phyloP scores from a whole-genome alignment of 1,140 invertebrate genomes.

The Heliothis virescens region DNA sequence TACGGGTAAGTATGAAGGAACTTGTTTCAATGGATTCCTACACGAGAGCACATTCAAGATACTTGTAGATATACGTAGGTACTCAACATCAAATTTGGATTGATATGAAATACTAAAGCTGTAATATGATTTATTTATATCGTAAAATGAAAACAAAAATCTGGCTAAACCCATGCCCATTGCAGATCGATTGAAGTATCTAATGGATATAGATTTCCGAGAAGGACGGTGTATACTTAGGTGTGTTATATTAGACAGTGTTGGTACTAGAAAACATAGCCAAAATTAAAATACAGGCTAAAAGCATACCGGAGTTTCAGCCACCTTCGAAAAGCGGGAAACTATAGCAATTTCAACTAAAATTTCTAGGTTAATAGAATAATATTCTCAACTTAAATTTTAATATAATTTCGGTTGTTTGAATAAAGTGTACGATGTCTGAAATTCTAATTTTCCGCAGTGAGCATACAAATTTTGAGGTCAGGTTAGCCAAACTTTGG shows the following conservation, averaged over 20 bases:
- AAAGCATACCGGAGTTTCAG: background rate
- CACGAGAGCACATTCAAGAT: too few relatives aligned
- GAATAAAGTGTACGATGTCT: slow-evolving; percentile 21
- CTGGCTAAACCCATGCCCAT: too few relatives aligned
- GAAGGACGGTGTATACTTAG: too few relatives aligned
- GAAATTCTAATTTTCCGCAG: slow-evolving; percentile 16
- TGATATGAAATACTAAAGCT: too few relatives aligned
- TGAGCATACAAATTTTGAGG: slow-evolving; percentile 33
- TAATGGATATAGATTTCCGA: background rate
- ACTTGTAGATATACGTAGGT: too few relatives aligned
- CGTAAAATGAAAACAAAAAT: too few relatives aligned
- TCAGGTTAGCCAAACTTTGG: slow-evolving; percentile 10
- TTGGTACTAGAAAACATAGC: background rate
- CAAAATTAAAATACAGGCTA: too few relatives aligned
- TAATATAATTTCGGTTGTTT: slow-evolving; percentile 29
- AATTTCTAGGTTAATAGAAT: slow-evolving; percentile 3
- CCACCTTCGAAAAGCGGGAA: background rate
- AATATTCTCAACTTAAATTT: slow-evolving; percentile 14
- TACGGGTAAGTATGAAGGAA: background rate
- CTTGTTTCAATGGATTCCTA: background rate
- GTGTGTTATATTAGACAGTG: background rate
- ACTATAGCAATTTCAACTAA: slow-evolving; percentile 4
- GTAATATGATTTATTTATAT: too few relatives aligned
- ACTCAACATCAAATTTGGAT: too few relatives aligned
- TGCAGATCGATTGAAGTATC: background rate